A percentile compares a stretch with the other conserved stretches of the same genome.
Conservation (phyloP, 2,113 vertebrate genomes). For the Urocitellus parryii region DNA sequence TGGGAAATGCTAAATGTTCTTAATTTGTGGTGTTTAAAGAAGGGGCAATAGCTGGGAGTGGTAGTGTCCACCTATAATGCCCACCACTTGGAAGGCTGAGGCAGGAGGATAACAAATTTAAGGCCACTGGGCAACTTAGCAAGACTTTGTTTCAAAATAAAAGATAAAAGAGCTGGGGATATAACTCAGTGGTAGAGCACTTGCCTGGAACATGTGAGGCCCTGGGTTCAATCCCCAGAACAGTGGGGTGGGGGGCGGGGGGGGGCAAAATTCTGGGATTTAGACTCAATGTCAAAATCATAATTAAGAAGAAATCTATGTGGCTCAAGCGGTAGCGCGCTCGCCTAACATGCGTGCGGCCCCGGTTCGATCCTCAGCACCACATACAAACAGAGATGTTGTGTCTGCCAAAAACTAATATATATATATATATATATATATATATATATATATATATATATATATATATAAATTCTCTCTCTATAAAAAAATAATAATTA, state of each 20-base stretch:
- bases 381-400: no score
- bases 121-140: not conserved
- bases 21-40: constrained; percentile 59
- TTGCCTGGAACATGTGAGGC: not conserved
- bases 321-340: no score
- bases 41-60: not conserved
- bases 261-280: not conserved
- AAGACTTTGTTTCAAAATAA: not conserved
- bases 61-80: not conserved
- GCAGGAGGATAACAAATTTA: not conserved
- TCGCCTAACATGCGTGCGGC: no score
- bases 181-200: not conserved
- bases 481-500: no score
- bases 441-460: no score
- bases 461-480: no score
- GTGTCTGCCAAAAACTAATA: no score
- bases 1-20: not conserved
- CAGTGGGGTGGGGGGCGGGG: rapidly evolving
- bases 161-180: not conserved
- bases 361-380: no score
- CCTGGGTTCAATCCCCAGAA: not conserved
- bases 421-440: no score
- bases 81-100: not conserved
- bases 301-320: constrained; percentile 3
- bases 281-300: constrained; percentile 3